Conservation (phyloP, 2,888 invertebrate genomes). For the Apamea anceps region DNA sequence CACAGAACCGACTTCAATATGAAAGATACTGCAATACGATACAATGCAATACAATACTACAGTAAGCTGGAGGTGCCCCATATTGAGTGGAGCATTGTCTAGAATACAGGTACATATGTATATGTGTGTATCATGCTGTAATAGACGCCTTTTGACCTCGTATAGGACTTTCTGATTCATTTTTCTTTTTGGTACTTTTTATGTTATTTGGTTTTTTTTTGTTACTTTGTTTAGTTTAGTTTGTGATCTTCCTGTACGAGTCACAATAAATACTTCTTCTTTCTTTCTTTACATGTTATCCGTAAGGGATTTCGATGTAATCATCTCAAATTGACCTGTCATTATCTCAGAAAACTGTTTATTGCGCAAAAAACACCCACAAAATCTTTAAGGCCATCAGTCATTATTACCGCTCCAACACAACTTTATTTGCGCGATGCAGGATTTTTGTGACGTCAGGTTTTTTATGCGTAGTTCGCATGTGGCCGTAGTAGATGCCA, state of each 20-base stretch:
- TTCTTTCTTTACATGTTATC: too few species aligned
- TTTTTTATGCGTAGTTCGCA: not conserved
- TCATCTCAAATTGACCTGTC: not conserved
- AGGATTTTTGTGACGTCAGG: not conserved
- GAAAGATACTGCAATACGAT: not conserved
- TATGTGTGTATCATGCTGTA: too few species aligned
- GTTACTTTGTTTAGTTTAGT: too few species aligned
- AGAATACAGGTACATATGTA: not conserved
- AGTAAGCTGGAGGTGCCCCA: not conserved
- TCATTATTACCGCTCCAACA: not conserved
- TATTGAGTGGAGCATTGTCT: not conserved
- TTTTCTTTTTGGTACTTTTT: too few species aligned
- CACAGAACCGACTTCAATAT: not conserved
- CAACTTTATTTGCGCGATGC: not conserved
- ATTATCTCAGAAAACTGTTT: not conserved
- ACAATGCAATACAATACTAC: too few species aligned
- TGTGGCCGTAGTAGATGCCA: not conserved
- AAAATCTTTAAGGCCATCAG: not conserved
- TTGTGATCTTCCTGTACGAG: too few species aligned
- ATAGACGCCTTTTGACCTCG: too few species aligned
- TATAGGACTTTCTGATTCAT: too few species aligned
- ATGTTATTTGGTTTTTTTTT: too few species aligned
- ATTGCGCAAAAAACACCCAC: not conserved
- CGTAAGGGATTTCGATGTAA: not conserved
- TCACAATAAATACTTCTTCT: too few species aligned